Evolutionary conservation across 2,888 invertebrate genomes (phyloP).

Genomic region (Latheticus oryzae): DNA sequence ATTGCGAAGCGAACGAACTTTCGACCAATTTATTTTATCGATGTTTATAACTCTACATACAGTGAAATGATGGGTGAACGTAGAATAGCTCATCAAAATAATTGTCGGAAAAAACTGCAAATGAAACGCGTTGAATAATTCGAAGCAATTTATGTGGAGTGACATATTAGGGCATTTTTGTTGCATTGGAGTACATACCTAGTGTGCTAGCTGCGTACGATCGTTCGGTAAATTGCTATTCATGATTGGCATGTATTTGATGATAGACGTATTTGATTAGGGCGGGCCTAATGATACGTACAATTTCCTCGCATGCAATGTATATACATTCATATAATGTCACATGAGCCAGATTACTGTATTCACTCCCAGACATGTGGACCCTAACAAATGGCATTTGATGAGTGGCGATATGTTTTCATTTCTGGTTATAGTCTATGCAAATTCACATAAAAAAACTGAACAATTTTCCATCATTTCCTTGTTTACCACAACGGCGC

Average conservation of each 20-base stretch:
- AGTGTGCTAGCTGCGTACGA: conserved; percentile 44
- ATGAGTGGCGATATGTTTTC: conserved; percentile 63
- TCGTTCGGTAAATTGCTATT: conserved; percentile 58
- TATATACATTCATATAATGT: conserved; percentile 62
- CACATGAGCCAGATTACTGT: conserved; percentile 63
- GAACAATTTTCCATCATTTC: conserved; percentile 31
- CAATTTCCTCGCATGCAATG: conserved; percentile 63
- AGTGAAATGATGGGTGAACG: conserved; percentile 14
- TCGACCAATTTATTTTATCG: conserved; percentile 18
- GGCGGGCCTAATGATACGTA: conserved; percentile 65
- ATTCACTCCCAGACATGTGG: conserved; percentile 62
- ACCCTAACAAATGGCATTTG: conserved; percentile 63
- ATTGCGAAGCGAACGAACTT: neutral
- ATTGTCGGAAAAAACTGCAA: conserved; percentile 57
- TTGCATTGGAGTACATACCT: conserved; percentile 43
- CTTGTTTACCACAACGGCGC: conserved; percentile 22
- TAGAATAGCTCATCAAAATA: conserved; percentile 60
- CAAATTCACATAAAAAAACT: conserved; percentile 57
- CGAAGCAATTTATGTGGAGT: conserved; percentile 55
- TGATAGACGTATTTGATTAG: conserved; percentile 65
- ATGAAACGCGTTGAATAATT: conserved; percentile 60
- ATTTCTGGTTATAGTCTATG: conserved; percentile 61
- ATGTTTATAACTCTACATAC: conserved; percentile 12
- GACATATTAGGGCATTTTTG: conserved; percentile 56
- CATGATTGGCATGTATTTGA: conserved; percentile 65